Conservation (phyloP, 2,888 invertebrate genomes). For the Leucoptera coffeella region DNA sequence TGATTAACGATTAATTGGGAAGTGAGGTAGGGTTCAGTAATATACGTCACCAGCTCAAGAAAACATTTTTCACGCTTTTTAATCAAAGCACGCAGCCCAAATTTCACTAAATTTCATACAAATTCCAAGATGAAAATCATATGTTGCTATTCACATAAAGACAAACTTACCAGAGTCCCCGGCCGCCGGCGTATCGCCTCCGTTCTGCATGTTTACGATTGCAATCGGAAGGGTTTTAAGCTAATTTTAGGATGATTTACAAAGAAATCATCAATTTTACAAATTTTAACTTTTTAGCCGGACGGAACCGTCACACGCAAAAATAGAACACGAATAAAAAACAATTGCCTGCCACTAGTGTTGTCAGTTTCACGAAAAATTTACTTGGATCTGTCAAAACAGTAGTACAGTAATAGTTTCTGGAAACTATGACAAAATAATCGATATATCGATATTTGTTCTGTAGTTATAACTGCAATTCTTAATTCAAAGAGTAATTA, state of each 20-base stretch:
- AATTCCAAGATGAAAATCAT: conserved; percentile 26
- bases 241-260: conserved; percentile 15
- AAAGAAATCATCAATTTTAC: conserved; percentile 27
- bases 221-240: conserved; percentile 24
- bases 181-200: conserved; percentile 31
- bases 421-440: no score
- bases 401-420: no score
- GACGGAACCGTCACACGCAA: conserved; percentile 50
- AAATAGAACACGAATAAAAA: conserved; percentile 52
- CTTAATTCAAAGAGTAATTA: no score
- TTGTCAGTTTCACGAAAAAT: no score
- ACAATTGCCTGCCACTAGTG: no score
- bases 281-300: conserved; percentile 26
- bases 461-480: no score
- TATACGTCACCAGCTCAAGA: no score
- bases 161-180: conserved; percentile 32
- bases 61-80: conserved; percentile 8
- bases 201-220: conserved; percentile 41
- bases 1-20: no score
- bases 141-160: no score
- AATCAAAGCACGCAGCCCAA: conserved; percentile 8
- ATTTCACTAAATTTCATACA: conserved; percentile 17
- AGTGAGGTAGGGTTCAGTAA: no score
- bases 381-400: no score
- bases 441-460: no score